These are phyloP conservation scores for Temnothorax nylanderi DNA, from an alignment of 1,140 invertebrate genomes.

Conservation along the genomic window DNA sequence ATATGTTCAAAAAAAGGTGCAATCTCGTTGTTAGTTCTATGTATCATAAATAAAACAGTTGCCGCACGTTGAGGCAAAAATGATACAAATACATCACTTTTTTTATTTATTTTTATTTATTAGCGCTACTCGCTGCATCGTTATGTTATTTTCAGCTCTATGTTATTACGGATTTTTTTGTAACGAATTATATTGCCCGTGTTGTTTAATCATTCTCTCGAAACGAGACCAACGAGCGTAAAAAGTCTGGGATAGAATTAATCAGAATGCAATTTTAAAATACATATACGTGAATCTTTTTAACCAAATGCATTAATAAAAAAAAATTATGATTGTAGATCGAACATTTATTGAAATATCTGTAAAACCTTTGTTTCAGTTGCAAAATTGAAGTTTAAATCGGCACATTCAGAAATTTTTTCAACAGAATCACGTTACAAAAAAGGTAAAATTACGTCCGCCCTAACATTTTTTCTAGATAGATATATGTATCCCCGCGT, in stretches of 20 bases:
- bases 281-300: not conserved
- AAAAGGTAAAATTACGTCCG: not conserved
- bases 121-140: not conserved
- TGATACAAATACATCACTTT: constrained; percentile 1
- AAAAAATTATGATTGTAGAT: constrained; percentile 3
- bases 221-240: constrained; percentile 8
- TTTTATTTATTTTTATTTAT: constrained; percentile 11
- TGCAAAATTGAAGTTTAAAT: constrained; percentile 10
- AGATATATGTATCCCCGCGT: not conserved
- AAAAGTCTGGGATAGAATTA: constrained; percentile 20
- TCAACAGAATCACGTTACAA: not conserved
- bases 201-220: constrained; percentile 32
- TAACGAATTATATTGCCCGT: constrained; percentile 22
- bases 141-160: constrained; percentile 13
- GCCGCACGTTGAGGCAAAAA: not conserved
- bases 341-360: not conserved
- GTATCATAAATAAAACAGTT: constrained; percentile 17
- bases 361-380: not conserved
- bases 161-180: constrained; percentile 43
- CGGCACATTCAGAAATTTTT: constrained; percentile 3
- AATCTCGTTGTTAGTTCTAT: constrained; percentile 1
- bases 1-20: not conserved
- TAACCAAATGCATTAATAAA: not conserved
- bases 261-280: constrained; percentile 18
- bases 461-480: not conserved